Conservation (phyloP, 2,797 vertebrate species). For the Cirrhinus molitorella region DNA sequence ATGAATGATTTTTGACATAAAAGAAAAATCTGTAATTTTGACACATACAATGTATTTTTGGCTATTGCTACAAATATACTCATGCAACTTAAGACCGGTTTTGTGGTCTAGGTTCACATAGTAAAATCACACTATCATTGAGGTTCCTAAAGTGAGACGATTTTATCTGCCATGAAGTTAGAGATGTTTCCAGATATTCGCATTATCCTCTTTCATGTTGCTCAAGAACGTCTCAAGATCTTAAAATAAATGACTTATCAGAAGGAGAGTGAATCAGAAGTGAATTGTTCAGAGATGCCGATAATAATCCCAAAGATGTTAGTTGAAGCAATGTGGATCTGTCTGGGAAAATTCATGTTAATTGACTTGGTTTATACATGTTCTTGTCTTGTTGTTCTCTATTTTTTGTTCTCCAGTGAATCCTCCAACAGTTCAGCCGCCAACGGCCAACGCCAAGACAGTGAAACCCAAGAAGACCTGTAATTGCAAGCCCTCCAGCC, state of each 20-base stretch:
- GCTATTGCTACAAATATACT: too few species aligned
- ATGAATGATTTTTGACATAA: too few species aligned
- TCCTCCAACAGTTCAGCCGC: not conserved
- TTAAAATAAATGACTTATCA: not conserved
- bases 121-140: not conserved
- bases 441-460: not conserved
- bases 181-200: not conserved
- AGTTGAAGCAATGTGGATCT: not conserved
- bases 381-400: not conserved
- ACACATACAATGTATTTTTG: too few species aligned
- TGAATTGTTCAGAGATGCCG: not conserved
- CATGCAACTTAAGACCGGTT: too few species aligned
- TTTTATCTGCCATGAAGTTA: not conserved
- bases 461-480: not conserved
- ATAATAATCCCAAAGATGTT: too few species aligned
- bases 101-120: too few species aligned
- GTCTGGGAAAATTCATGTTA: not conserved
- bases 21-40: too few species aligned
- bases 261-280: not conserved
- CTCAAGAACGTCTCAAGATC: not conserved
- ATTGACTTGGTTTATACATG: not conserved
- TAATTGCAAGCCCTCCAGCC: not conserved
- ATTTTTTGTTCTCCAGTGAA: constrained; percentile 4
- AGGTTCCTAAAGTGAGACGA: not conserved
- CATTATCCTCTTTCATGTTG: not conserved